These are phyloP conservation scores for Apus apus DNA, from an alignment of 2,113 vertebrate species.

Conservation along the genomic window DNA sequence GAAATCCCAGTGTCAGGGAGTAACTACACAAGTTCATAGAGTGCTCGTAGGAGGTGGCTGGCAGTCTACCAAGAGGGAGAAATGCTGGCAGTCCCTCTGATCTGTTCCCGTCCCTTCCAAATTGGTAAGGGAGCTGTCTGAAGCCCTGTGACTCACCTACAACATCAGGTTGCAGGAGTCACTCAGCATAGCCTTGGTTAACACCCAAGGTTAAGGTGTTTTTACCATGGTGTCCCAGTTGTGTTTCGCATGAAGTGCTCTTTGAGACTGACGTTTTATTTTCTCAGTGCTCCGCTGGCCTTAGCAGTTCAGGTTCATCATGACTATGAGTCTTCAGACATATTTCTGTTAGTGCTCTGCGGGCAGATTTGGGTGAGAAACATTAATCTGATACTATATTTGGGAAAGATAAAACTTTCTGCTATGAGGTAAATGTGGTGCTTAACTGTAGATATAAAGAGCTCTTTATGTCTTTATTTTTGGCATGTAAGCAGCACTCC, in stretches of 20 bases:
- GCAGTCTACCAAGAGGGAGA: not conserved
- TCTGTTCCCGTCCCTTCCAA: not conserved
- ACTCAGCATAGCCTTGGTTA: not conserved
- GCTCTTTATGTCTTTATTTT: not conserved
- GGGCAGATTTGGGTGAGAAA: not conserved
- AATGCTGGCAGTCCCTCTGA: fast-evolving
- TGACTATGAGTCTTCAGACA: not conserved
- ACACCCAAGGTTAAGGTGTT: fast-evolving
- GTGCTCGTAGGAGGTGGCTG: not conserved
- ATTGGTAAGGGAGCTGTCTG: fast-evolving
- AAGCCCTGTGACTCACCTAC: not conserved
- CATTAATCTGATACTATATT: not conserved
- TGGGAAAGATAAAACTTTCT: not conserved
- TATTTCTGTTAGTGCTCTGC: not conserved
- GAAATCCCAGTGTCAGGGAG: not conserved
- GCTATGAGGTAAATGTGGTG: not conserved
- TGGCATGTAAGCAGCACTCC: not conserved
- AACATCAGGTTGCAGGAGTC: not conserved
- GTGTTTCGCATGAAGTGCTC: not conserved
- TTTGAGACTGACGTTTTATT: not conserved
- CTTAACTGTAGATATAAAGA: not conserved
- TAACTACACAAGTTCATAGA: not conserved
- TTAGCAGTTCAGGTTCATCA: not conserved
- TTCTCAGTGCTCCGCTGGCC: not conserved
- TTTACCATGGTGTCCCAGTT: fast-evolving